Evolutionary conservation across 2,797 vertebrate species (phyloP), one percentile per base, ranked within the genome.

Genomic region (Pogoniulus pusillus): DNA sequence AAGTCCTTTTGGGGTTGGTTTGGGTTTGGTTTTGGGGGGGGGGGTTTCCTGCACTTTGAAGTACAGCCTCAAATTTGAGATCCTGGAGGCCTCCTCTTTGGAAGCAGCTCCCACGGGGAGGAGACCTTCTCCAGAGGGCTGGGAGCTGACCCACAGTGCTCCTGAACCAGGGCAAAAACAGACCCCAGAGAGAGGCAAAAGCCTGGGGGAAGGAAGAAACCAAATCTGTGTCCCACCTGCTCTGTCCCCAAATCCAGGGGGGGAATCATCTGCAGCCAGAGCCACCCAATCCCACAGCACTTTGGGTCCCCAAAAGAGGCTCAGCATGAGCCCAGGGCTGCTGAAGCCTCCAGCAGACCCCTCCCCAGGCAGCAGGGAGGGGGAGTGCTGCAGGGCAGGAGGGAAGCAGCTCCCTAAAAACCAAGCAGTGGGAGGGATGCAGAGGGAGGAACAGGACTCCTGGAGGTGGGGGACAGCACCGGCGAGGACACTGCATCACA

Each of bases 291-390:
- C 30, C 73, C 39, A 49, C 6, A 0, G 30, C 32, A 4, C 34
- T 32, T 3, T 5, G 43, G 24, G n/a, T 16, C 39, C 32, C 29
- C 15, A 13, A 14, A 14, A 20, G 4, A 35, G 75, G 55, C 22
- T 30, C 4, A 9, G 16, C 32, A 17, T 0, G 1, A 41, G 29
- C 22, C 53, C 43, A 3, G 0, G n/a, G 12, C 20, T 41, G 7
- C 47, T 8, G 34, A 80, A 35, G 29, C 75, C 71, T 62, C 17
- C 81, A 13, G 22, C 39, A n/a, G 37, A 4, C n/a, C 23, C 37
- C 72, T 30, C 35, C 41, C 4, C 0, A 2, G 51, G 41, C 24
- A 69, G 57, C 29, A 0, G 24, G 30, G 10, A 30, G 15, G 29
- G 5, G 32, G 59, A 41, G 34, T 35, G 9, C 27, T 19, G 2